These are phyloP conservation scores for Meteorus sp. DNA, from an alignment of 1,140 invertebrate genomes.

Conservation along the genomic window DNA sequence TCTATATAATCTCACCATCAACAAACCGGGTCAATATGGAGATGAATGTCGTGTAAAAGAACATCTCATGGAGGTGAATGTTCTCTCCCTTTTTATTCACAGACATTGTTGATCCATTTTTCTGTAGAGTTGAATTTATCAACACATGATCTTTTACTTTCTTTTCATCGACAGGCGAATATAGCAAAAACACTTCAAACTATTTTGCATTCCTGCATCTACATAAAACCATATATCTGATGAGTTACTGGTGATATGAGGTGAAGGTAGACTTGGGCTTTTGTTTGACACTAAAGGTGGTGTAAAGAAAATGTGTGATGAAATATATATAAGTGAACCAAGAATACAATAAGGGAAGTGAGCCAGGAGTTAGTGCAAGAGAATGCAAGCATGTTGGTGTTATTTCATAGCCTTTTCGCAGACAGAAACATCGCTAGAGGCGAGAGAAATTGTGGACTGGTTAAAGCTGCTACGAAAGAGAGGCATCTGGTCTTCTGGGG, in stretches of 20 bases:
- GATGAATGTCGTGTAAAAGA: not conserved
- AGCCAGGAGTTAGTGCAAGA: constrained; percentile 13
- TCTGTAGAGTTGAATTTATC: too few relatives aligned
- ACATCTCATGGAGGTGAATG: too few relatives aligned
- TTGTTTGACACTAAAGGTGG: not conserved
- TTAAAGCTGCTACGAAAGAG: too few relatives aligned
- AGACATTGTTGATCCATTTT: not conserved
- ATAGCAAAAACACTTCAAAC: too few relatives aligned
- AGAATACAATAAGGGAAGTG: not conserved
- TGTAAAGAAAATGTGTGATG: not conserved
- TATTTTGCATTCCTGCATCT: too few relatives aligned
- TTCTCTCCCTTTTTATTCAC: not conserved
- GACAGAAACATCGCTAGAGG: too few relatives aligned
- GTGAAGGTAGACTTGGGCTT: too few relatives aligned
- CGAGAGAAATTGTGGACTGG: too few relatives aligned
- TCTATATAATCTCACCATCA: not conserved
- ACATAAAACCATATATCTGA: too few relatives aligned
- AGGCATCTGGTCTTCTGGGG: constrained; percentile 21
- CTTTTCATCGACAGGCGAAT: too few relatives aligned
- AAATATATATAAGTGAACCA: not conserved
- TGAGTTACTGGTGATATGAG: too few relatives aligned
- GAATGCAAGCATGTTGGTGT: constrained; percentile 22
- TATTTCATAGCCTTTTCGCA: constrained; percentile 44
- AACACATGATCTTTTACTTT: too few relatives aligned
- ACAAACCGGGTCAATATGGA: not conserved